A percentile compares a stretch with the other conserved stretches of the same genome.
phyloP scores from a whole-genome alignment of 2,113 vertebrate species.

The Xiphophorus maculatus region DNA sequence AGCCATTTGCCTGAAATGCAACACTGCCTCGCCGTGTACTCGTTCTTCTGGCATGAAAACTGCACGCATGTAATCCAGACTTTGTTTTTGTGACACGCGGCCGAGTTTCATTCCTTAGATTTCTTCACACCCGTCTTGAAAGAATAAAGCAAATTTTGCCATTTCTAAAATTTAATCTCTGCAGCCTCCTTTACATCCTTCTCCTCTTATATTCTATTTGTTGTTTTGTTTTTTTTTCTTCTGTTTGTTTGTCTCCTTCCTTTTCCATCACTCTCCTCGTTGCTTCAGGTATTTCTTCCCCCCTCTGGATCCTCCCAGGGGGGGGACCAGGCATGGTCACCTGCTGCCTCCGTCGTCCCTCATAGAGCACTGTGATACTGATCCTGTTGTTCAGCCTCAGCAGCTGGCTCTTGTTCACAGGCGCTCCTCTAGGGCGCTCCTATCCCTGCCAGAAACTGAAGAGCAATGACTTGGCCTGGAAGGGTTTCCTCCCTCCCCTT shows the following conservation, averaged over 20 bases:
- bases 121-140: slow-evolving; percentile 3
- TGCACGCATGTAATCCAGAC: slow-evolving; percentile 7
- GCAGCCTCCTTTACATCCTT: slow-evolving; percentile 48
- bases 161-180: slow-evolving; percentile 35
- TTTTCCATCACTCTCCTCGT: slow-evolving; percentile 62
- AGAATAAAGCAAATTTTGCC: neutral
- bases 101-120: neutral
- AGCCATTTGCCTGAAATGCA: slow-evolving; percentile 41
- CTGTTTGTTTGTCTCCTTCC: slow-evolving; percentile 76
- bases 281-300: slow-evolving; percentile 97
- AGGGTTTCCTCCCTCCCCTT: no score
- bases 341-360: slow-evolving; percentile 90
- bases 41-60: slow-evolving; percentile 7
- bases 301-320: slow-evolving; percentile 90
- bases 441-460: slow-evolving; percentile 66
- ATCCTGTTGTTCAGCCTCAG: slow-evolving; percentile 84
- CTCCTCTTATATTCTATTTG: slow-evolving; percentile 30
- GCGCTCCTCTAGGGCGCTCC: slow-evolving; percentile 61
- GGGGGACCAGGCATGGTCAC: slow-evolving; percentile 90
- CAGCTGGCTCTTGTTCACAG: slow-evolving; percentile 78
- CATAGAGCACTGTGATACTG: slow-evolving; percentile 90
- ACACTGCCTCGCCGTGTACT: neutral
- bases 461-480: slow-evolving; percentile 27
- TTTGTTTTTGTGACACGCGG: neutral
- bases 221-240: slow-evolving; percentile 28